Evolutionary conservation across 1,140 invertebrate species (phyloP), one percentile per base, ranked within the genome.

Genomic region (Euglossa dilemma): DNA sequence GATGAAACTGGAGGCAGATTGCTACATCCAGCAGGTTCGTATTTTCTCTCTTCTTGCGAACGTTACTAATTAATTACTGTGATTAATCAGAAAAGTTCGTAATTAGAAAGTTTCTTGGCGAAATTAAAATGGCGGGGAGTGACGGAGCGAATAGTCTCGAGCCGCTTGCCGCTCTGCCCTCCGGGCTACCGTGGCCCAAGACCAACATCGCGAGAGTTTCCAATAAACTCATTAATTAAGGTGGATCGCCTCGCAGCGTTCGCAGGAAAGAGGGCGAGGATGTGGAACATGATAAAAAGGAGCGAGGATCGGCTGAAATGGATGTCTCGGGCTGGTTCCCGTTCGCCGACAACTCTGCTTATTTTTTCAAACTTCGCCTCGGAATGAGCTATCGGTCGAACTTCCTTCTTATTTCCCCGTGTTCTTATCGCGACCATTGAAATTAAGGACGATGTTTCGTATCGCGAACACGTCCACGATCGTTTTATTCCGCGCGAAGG

Each of bases 61-160:
- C 79, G 88, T 83, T 86, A 93, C 93, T 94, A 95, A 95, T 94
- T 95, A 94, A 94, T 94, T 95, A 94, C 93, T 94, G 93, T 94
- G 94, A 94, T 94, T 94, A 95, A 95, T 94, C 93, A 95, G 93
- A 95, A 95, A 94, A 95, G 94, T 94, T 95, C 88, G 93, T 95
- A 95, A 95, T 95, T 95, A 94, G 94, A 94, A 95, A 95, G 94
- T 94, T 94, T 94, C 92, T 92, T 92, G 87, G 91, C 88, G 91
- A 94, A 95, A 94, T 94, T 94, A 95, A 95, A 95, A 94, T 94
- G 92, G 93, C 92, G 92, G 85, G 86, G 90, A 93, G 92, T 92
- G 91, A 93, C 90, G 90, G 90, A 91, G 92, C 86, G 86, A 90
- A 89, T 82, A 84, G 83, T 83, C 87, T 63, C 84, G 70, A 63